phyloP scores from a whole-genome alignment of 2,888 invertebrate species.

The Hirtodrosophila confusa region DNA sequence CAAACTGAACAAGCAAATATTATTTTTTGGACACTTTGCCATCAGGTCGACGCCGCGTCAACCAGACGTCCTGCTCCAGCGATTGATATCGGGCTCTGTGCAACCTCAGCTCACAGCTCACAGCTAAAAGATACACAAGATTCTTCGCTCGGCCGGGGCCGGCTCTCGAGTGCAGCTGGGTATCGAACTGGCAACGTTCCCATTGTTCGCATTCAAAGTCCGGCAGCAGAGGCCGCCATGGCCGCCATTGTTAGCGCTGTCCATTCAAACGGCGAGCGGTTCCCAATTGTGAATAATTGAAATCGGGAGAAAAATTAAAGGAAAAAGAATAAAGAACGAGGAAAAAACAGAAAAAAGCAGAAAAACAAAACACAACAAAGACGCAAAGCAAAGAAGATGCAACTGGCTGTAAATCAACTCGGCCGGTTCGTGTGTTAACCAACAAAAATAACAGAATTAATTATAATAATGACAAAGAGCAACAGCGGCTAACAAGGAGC shows the following conservation, averaged over 20 bases:
- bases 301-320: constrained; percentile 28
- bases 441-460: constrained; percentile 34
- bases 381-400: constrained; percentile 6
- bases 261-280: constrained; percentile 17
- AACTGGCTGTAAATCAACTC: constrained; percentile 62
- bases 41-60: constrained; percentile 81
- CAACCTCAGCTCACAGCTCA: constrained; percentile 1
- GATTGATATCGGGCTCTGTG: constrained; percentile 79
- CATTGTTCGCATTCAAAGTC: constrained; percentile 62
- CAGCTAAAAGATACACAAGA: constrained; percentile 50
- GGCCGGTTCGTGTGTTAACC: constrained; percentile 44
- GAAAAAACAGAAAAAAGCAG: constrained; percentile 9
- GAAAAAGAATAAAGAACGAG: constrained; percentile 12
- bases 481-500: constrained; percentile 1
- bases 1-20: constrained; percentile 80
- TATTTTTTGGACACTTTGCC: constrained; percentile 84
- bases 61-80: constrained; percentile 80
- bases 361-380: constrained; percentile 2
- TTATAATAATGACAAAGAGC: constrained; percentile 52
- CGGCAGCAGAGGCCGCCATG: constrained; percentile 28
- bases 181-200: constrained; percentile 20
- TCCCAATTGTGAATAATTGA: constrained; percentile 64
- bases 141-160: background rate
- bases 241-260: constrained; percentile 39
- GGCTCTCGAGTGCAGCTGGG: constrained; percentile 15